Evolutionary conservation across 2,888 invertebrate genomes (phyloP).

Genomic region (Gisinianus flammeolus): DNA sequence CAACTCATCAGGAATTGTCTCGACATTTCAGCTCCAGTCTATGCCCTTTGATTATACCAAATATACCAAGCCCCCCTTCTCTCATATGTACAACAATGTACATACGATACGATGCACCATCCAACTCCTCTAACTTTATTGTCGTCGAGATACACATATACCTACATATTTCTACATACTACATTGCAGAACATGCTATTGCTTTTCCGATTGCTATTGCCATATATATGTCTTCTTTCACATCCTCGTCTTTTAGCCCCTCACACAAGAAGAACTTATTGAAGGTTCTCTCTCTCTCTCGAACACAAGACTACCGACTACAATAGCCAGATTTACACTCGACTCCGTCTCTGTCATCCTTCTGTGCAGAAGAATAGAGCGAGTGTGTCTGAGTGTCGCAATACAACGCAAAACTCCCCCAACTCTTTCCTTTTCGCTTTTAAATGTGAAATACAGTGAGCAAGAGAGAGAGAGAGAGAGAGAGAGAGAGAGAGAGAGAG

Average conservation of each 20-base stretch:
- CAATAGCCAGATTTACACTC: not conserved
- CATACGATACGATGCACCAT: too few relatives aligned
- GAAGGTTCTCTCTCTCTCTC: not conserved
- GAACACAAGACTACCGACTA: too few relatives aligned
- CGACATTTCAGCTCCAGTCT: not conserved
- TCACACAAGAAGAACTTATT: too few relatives aligned
- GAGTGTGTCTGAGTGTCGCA: not conserved
- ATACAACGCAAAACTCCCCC: not conserved
- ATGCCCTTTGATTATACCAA: not conserved
- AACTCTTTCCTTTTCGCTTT: not conserved
- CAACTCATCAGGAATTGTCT: not conserved
- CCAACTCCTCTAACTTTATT: too few relatives aligned
- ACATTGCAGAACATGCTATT: too few relatives aligned
- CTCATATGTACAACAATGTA: too few relatives aligned
- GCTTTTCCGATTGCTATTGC: too few relatives aligned
- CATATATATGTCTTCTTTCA: not conserved
- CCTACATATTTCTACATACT: too few relatives aligned
- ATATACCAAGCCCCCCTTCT: too few relatives aligned
- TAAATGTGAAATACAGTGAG: too few relatives aligned
- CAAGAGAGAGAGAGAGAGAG: slow-evolving; percentile 9
- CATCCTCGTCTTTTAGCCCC: not conserved
- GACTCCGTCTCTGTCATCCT: not conserved
- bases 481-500: not conserved
- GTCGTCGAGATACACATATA: too few relatives aligned
- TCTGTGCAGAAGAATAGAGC: not conserved